Evolutionary conservation across 2,113 vertebrate genomes (phyloP).

Genomic region (Dasyprocta punctata): DNA sequence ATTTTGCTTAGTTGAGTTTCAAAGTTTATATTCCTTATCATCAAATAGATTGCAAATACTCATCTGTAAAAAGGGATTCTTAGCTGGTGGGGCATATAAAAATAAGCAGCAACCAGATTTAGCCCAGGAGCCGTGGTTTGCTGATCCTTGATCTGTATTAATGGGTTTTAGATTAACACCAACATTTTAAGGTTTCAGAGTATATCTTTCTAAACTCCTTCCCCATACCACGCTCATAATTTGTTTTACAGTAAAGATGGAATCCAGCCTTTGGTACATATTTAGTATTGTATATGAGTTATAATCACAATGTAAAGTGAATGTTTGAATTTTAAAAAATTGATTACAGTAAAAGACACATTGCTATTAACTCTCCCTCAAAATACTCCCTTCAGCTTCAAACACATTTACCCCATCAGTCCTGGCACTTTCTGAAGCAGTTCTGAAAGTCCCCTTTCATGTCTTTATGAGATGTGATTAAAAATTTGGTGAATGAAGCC

Average conservation of each 20-base stretch:
- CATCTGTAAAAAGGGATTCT: neutral
- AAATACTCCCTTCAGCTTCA: neutral
- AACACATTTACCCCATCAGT: neutral
- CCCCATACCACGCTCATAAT: neutral
- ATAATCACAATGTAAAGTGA: neutral
- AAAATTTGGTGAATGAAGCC: neutral
- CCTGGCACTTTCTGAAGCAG: neutral
- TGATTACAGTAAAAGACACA: neutral
- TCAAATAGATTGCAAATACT: neutral
- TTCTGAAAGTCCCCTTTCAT: neutral
- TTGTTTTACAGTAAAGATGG: conserved; percentile 15
- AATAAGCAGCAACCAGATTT: neutral
- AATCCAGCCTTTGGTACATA: neutral
- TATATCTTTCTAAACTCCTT: conserved; percentile 25
- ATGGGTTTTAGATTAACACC: neutral
- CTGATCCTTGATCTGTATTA: neutral
- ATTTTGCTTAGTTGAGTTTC: neutral
- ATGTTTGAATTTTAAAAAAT: neutral
- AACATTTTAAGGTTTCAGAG: conserved; percentile 29
- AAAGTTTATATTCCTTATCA: neutral
- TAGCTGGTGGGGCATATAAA: neutral
- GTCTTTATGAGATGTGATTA: neutral
- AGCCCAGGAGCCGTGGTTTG: neutral
- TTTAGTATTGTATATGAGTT: neutral
- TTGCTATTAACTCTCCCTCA: neutral